Percentiles rank a stretch among this genome's conserved stretches.
phyloP scores from a whole-genome alignment of 1,140 invertebrate species.

The Zaprionus nigranus region DNA sequence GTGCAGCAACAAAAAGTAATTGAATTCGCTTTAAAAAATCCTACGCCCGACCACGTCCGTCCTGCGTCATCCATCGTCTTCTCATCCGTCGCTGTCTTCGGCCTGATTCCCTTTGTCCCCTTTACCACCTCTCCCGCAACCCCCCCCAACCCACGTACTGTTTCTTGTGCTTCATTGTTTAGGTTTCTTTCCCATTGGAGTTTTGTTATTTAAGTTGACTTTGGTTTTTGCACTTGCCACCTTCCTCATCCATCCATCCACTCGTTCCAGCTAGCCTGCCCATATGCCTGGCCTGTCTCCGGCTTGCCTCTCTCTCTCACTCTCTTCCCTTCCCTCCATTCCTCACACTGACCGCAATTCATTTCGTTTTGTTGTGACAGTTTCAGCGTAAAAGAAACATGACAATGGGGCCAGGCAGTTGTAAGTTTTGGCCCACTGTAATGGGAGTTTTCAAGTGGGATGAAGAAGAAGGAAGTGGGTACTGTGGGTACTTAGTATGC shows the following conservation, averaged over 20 bases:
- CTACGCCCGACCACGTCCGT: slow-evolving; percentile 38
- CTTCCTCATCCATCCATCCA: slow-evolving; percentile 6
- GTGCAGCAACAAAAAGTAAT: slow-evolving; percentile 76
- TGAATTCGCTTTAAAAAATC: slow-evolving; percentile 82
- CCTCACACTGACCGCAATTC: slow-evolving; percentile 66
- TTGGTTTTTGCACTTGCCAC: slow-evolving; percentile 50
- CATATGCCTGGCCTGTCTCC: slow-evolving; percentile 1
- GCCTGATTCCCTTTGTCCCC: not conserved
- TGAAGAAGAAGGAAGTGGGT: not conserved
- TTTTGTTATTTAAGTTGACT: slow-evolving; percentile 43
- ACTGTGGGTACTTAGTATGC: slow-evolving; percentile 15
- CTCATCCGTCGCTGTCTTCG: slow-evolving; percentile 21
- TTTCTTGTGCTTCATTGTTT: slow-evolving; percentile 26
- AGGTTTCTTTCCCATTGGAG: slow-evolving; percentile 57
- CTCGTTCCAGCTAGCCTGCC: slow-evolving; percentile 7
- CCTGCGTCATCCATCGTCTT: slow-evolving; percentile 20
- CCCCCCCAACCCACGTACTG: not conserved
- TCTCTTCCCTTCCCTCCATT: not conserved
- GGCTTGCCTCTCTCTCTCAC: slow-evolving; percentile 19
- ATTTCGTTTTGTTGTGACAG: slow-evolving; percentile 70
- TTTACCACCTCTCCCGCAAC: not conserved
- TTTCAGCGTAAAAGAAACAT: slow-evolving; percentile 72
- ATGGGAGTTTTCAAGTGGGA: slow-evolving; percentile 36
- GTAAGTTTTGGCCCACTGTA: slow-evolving; percentile 26
- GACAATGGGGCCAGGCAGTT: slow-evolving; percentile 38